Evolutionary conservation across 2,888 invertebrate species (phyloP).

Genomic region (Drosophila rubida): DNA sequence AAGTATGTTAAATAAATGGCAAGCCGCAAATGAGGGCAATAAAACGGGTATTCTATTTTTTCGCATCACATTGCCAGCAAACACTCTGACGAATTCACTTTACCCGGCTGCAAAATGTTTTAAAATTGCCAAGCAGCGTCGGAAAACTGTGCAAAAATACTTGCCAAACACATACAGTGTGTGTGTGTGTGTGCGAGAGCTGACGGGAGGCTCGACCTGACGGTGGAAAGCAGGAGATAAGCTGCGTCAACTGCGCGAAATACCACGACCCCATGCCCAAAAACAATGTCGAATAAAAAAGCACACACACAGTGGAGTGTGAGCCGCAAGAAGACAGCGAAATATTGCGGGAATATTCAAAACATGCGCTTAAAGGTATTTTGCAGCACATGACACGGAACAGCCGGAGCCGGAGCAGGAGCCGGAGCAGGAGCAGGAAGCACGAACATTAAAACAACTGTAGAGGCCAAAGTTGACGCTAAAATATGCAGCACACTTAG

Average conservation of each 20-base stretch:
- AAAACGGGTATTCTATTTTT: background rate
- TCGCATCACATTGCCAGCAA: constrained; percentile 18
- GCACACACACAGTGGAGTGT: constrained; percentile 21
- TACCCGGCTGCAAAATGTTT: constrained; percentile 41
- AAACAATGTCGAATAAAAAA: constrained; percentile 16
- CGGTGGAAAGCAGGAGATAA: constrained; percentile 67
- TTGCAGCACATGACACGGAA: constrained; percentile 61
- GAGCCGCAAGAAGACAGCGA: constrained; percentile 51
- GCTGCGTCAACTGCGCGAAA: constrained; percentile 70
- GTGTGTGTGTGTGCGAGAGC: constrained; percentile 5
- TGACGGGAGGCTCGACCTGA: constrained; percentile 58
- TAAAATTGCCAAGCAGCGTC: constrained; percentile 50
- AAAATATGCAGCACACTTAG: constrained; percentile 71
- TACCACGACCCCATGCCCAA: constrained; percentile 16
- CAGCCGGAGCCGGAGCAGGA: constrained; percentile 8
- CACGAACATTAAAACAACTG: constrained; percentile 29
- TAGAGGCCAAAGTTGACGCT: constrained; percentile 48
- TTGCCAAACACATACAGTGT: constrained; percentile 5
- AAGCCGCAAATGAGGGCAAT: background rate
- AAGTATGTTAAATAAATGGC: background rate
- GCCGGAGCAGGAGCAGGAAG: constrained; percentile 14
- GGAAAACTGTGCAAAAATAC: constrained; percentile 69
- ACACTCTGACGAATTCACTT: constrained; percentile 32
- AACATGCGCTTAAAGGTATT: constrained; percentile 77
- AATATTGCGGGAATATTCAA: constrained; percentile 79